Percentiles rank a stretch among this genome's conserved stretches.
phyloP scores from a whole-genome alignment of 1,140 invertebrate species.

The Bombus vancouverensis region DNA sequence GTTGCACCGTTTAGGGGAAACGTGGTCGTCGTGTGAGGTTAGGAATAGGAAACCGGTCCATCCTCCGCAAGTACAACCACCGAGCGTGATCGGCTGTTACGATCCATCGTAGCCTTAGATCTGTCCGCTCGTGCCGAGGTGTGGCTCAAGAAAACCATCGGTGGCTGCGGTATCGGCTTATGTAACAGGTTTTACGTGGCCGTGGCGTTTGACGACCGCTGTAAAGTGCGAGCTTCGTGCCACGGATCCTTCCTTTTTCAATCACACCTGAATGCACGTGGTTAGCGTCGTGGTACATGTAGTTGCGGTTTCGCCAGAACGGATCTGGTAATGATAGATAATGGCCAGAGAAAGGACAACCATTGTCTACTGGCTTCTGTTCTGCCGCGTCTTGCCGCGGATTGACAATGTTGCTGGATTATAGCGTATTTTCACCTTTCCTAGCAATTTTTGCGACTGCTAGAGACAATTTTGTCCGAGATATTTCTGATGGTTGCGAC shows the following conservation, averaged over 20 bases:
- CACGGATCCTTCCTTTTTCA: constrained; percentile 15
- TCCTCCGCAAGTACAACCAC: constrained; percentile 7
- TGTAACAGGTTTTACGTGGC: constrained; percentile 38
- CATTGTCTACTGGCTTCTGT: background rate
- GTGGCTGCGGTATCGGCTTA: constrained; percentile 29
- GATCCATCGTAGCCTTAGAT: constrained; percentile 1
- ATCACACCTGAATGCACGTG: background rate
- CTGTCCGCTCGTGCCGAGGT: constrained; percentile 31
- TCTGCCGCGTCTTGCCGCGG: background rate
- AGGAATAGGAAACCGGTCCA: background rate
- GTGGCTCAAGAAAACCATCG: constrained; percentile 28
- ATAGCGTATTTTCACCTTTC: background rate
- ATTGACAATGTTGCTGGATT: too few species aligned
- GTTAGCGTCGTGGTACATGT: background rate
- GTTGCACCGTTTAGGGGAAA: background rate
- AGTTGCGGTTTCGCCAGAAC: constrained; percentile 16
- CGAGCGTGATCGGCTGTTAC: constrained; percentile 10
- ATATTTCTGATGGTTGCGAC: too few species aligned
- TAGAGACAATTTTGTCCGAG: background rate
- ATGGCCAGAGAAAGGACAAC: constrained; percentile 3
- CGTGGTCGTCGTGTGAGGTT: background rate
- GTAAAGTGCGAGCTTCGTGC: constrained; percentile 25
- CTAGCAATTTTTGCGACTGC: background rate
- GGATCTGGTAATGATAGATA: constrained; percentile 41
- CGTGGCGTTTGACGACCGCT: constrained; percentile 11